A percentile compares a stretch with the other conserved stretches of the same genome.
Conservation (phyloP, 2,888 invertebrate genomes). For the Macaria notata region DNA sequence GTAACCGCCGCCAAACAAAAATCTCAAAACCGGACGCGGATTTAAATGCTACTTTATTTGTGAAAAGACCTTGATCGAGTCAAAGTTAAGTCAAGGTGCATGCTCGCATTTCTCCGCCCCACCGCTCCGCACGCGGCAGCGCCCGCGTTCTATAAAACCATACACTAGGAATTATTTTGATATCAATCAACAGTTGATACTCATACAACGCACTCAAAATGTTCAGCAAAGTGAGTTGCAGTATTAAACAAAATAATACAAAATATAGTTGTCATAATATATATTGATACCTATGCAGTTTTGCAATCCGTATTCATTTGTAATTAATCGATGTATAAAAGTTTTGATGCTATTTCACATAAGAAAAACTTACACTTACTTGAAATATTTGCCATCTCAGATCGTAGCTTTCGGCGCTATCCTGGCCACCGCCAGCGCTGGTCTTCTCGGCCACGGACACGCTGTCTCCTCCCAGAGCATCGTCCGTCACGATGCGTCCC, state of each 20-base stretch:
- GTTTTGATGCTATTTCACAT: too few species aligned
- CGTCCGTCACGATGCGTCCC: conserved; percentile 59
- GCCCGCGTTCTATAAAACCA: conserved; percentile 41
- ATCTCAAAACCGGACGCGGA: conserved; percentile 33
- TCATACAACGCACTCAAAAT: conserved; percentile 52
- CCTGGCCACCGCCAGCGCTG: conserved; percentile 70
- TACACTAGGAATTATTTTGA: conserved; percentile 40
- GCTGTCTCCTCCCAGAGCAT: conserved; percentile 65
- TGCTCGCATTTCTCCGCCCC: conserved; percentile 40
- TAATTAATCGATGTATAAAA: too few species aligned
- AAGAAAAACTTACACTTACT: too few species aligned
- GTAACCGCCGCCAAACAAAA: conserved; percentile 23
- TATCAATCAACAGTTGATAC: conserved; percentile 51
- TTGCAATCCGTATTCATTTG: too few species aligned
- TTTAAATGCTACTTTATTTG: conserved; percentile 22
- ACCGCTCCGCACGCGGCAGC: conserved; percentile 30
- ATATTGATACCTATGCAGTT: too few species aligned
- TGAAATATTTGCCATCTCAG: conserved; percentile 38
- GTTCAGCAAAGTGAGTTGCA: conserved; percentile 61
- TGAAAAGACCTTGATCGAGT: conserved; percentile 28
- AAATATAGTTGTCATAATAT: too few species aligned
- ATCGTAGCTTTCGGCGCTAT: conserved; percentile 64
- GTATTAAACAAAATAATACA: background rate
- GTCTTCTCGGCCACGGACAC: conserved; percentile 52
- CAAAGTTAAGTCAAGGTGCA: conserved; percentile 45